Evolutionary conservation across 2,888 invertebrate species (phyloP).

Genomic region (Electrophaes corylata): DNA sequence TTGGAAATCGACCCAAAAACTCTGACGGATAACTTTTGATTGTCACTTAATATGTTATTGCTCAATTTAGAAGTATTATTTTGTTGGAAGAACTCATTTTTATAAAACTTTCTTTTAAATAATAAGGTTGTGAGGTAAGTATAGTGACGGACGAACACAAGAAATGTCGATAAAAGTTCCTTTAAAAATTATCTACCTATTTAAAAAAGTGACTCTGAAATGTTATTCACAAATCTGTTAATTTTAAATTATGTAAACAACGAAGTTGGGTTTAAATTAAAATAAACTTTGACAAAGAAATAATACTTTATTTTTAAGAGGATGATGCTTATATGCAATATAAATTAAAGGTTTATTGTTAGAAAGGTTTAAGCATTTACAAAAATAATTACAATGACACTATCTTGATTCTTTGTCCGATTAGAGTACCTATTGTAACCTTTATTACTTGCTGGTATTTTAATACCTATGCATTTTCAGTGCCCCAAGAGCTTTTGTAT

Average conservation of each 20-base stretch:
- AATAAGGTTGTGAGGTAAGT: slow-evolving; percentile 74
- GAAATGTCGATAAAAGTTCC: slow-evolving; percentile 56
- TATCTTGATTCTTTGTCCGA: no score
- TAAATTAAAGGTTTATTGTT: no score
- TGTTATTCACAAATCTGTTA: slow-evolving; percentile 65
- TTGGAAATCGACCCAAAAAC: slow-evolving; percentile 24
- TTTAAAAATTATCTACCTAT: slow-evolving; percentile 48
- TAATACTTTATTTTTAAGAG: no score
- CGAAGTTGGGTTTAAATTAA: slow-evolving; percentile 43
- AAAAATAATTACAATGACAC: no score
- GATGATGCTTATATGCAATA: no score
- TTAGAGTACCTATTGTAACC: no score
- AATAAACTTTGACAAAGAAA: slow-evolving; percentile 9
- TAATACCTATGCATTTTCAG: no score
- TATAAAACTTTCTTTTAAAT: slow-evolving; percentile 51
- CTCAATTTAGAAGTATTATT: slow-evolving; percentile 73
- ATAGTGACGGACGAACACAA: slow-evolving; percentile 57
- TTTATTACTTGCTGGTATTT: no score
- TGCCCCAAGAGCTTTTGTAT: no score
- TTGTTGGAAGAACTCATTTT: slow-evolving; percentile 53
- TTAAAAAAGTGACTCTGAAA: slow-evolving; percentile 67
- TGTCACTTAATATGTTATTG: slow-evolving; percentile 72
- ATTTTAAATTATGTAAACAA: slow-evolving; percentile 39
- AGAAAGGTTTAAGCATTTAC: no score
- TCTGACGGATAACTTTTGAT: slow-evolving; percentile 73